Base-by-base conservation (phyloP, 2,113 vertebrate genomes). In the Microtus pennsylvanicus region DNA sequence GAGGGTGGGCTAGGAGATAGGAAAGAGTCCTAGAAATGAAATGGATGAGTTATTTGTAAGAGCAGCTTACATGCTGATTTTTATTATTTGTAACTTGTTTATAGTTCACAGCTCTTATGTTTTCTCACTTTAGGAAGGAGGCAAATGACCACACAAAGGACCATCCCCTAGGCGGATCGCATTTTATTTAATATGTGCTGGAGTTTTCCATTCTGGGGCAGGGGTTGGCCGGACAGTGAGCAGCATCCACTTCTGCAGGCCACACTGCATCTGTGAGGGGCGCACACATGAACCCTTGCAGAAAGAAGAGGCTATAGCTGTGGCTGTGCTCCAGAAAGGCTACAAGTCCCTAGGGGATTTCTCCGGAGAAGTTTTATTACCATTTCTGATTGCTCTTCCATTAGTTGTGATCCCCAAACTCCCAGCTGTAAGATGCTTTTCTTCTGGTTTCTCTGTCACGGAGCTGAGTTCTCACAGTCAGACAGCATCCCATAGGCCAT, bases 181-280 rank as follows among this genome's bases (percentile, higher is more conserved):
- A 33, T 4, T 87, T 91, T 38, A n/a, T 91, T 38, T 47, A 92
- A 72, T n/a, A 35, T 0, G 6, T 13, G 33, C 17, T 12, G 0
- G 1, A 5, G 33, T 78, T 74, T 89, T 33, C 21, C 22, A 14
- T 35, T 47, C 33, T 85, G 70, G 81, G n/a, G 26, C 1, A 26
- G 19, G 55, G 14, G 3, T 61, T 16, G 74, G 35, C 47, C 26
- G 26, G 94, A 17, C 2, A 12, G 42, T 10, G 35, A 63, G 8
- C 42, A 35, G 4, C 33, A 16, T 13, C 12, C 21, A 72, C 47
- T 67, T 85, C 47, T 65, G 58, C 58, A 13, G n/a, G 77, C 67
- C 3, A 4, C 1, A 9, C 28, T 6, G 2, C 28, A 17, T 50
- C 33, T 24, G 69, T 11, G 17, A 55, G 52, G 28, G 0, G 35